These are phyloP conservation scores for Channallabes apus DNA, from an alignment of 2,797 vertebrate species.

Conservation along the genomic window DNA sequence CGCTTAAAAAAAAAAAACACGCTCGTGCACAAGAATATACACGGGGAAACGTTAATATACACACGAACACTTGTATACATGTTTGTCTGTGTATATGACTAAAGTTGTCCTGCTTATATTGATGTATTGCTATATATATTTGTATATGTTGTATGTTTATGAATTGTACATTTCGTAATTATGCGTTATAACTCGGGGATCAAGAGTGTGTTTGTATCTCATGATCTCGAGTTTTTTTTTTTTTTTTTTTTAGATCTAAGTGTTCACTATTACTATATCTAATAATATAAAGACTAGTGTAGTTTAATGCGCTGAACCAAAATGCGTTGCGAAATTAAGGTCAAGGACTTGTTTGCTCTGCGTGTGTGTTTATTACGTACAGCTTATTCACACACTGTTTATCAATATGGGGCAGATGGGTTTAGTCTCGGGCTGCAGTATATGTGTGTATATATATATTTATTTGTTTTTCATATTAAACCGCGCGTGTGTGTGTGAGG, in stretches of 20 bases:
- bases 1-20: neutral
- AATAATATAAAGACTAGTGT: neutral
- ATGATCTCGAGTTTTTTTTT: neutral
- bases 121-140: neutral
- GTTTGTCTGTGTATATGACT: neutral
- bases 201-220: neutral
- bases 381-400: neutral
- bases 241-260: too few species aligned
- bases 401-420: neutral
- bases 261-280: too few species aligned
- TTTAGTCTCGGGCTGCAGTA: neutral
- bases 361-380: neutral
- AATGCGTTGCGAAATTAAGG: slow-evolving; percentile 1
- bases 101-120: too few species aligned
- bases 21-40: neutral
- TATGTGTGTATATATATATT: too few species aligned
- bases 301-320: neutral
- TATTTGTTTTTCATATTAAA: neutral
- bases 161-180: neutral
- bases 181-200: neutral
- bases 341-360: slow-evolving; percentile 1
- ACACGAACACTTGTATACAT: neutral
- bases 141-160: neutral
- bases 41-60: too few species aligned
- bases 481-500: neutral